These are phyloP conservation scores for Pegoplata infirma DNA, from an alignment of 2,888 invertebrate species.

Conservation along the genomic window DNA sequence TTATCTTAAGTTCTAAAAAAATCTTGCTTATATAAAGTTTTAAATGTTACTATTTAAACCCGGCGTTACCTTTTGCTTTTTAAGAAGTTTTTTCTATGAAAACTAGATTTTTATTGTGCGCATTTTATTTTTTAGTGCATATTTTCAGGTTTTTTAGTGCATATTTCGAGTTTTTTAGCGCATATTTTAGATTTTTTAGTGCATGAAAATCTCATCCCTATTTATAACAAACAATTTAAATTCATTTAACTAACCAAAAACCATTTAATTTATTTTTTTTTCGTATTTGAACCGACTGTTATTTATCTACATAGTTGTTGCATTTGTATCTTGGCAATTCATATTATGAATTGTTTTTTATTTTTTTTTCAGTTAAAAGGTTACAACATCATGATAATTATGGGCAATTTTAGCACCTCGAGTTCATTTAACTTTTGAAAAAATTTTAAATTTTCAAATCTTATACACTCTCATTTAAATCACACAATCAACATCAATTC, in stretches of 20 bases:
- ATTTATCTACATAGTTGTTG: neutral
- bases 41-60: no score
- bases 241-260: constrained; percentile 8
- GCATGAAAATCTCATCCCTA: no score
- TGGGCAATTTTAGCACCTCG: constrained; percentile 56
- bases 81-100: no score
- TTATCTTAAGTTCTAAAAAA: no score
- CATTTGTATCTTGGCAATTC: neutral
- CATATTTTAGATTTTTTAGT: no score
- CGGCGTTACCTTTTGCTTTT: no score
- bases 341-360: neutral
- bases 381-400: constrained; percentile 54
- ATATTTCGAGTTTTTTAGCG: no score
- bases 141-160: no score
- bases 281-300: neutral
- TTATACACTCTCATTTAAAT: constrained; percentile 22
- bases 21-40: no score
- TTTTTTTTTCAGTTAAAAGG: constrained; percentile 26
- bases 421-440: constrained; percentile 46
- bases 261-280: constrained; percentile 19
- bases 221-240: constrained; percentile 9
- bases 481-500: neutral
- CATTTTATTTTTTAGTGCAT: no score
- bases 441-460: constrained; percentile 13
- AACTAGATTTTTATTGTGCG: no score